Base-by-base conservation (phyloP, 2,113 vertebrate species). In the Poecile atricapillus region DNA sequence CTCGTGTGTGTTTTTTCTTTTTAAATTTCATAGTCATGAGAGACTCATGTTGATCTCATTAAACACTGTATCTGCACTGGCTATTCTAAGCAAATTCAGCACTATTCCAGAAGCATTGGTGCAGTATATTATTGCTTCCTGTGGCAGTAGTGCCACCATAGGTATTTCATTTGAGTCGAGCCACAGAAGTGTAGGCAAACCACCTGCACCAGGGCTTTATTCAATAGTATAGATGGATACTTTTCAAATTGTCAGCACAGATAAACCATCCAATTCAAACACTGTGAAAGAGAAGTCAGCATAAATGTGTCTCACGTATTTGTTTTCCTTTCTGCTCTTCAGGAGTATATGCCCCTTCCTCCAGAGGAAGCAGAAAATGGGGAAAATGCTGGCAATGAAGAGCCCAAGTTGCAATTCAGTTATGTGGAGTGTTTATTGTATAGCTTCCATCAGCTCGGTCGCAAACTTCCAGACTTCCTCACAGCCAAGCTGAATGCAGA, bases 331-430 rank as follows among this genome's bases (percentile, higher is more conserved):
- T 94, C 44, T 82, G 5, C 90, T 60, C 53, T 11, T 67, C 65
- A 99, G 99, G 99, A 99, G 78, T 99, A 98, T 71, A 99, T 99
- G 99, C 99, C 99, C 3, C 98, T 99, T 60, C 99, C 99, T 63
- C 99, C 99, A 39, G 99, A 99, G 59, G 99, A 99, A 94, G 98
- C 98, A 39, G 99, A 99, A 96, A 99, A 99, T 12, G 99, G 99
- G 9, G 99, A 99, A 77, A 99, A 99, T 49, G 96, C 99, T 1
- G 97, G 98, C 6, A 99, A 71, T 13, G 99, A 99, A 90, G 99
- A 99, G 75, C 99, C 99, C 63, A 99, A 99, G 96, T 87, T 99
- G 22, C 99, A 99, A 25, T 99, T 99, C 97, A 99, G 99, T 95
- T 99, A 99, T 7, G 99, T 99, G 71, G 99, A 99, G 85, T 99